phyloP scores from a whole-genome alignment of 2,113 vertebrate species.

The Terrapene triunguis region DNA sequence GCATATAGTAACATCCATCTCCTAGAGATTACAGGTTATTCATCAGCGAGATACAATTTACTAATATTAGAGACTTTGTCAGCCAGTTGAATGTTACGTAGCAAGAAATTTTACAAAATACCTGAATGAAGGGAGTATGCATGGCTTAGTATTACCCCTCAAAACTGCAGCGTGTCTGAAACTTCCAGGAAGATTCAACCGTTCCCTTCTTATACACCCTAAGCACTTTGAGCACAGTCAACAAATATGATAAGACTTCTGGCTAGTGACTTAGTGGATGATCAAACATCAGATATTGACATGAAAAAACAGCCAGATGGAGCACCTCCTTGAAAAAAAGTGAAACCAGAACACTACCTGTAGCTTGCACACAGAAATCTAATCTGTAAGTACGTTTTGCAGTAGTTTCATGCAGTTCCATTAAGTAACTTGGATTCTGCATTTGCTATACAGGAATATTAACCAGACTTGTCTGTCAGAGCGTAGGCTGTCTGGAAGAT shows the following conservation, averaged over 20 bases:
- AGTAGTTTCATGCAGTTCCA: not conserved
- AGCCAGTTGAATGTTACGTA: not conserved
- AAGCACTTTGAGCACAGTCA: not conserved
- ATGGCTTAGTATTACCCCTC: not conserved
- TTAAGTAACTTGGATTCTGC: not conserved
- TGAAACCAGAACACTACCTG: not conserved
- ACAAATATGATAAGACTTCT: not conserved
- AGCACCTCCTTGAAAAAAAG: not conserved
- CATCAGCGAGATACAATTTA: not conserved
- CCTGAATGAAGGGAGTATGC: not conserved
- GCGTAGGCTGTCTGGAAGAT: slow-evolving; percentile 45
- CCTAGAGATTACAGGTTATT: not conserved
- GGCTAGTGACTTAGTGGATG: fast-evolving
- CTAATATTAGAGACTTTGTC: slow-evolving; percentile 16
- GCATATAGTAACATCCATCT: slow-evolving; percentile 3
- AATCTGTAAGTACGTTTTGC: not conserved
- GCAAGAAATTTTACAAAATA: not conserved
- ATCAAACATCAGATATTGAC: not conserved
- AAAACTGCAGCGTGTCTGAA: not conserved
- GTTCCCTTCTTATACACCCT: not conserved
- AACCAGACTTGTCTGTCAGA: slow-evolving; percentile 35
- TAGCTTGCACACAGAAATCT: not conserved
- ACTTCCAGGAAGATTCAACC: not conserved
- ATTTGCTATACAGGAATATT: slow-evolving; percentile 49
- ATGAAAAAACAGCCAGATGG: not conserved